Conservation (phyloP, 2,888 invertebrate species). For the Lymantria dispar region DNA sequence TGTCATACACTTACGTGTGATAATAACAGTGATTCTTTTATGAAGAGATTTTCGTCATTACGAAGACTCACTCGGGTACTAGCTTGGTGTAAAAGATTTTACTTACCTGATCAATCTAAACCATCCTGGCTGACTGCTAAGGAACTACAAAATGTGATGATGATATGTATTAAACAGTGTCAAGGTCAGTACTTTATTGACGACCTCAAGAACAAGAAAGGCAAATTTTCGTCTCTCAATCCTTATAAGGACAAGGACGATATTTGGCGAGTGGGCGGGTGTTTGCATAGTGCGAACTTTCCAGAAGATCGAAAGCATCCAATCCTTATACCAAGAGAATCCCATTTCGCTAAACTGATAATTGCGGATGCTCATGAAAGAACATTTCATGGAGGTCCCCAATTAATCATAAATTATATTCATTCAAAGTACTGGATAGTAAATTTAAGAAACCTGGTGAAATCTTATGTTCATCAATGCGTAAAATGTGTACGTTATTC, state of each 20-base stretch:
- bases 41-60: not conserved
- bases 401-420: slow-evolving; percentile 3
- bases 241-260: not conserved
- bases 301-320: not conserved
- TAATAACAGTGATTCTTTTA: not conserved
- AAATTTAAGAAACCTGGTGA: not conserved
- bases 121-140: not conserved
- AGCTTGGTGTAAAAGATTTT: not conserved
- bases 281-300: not conserved
- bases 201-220: not conserved
- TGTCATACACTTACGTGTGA: not conserved
- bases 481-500: not conserved
- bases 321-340: not conserved
- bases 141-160: not conserved
- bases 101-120: not conserved
- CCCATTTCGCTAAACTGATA: not conserved
- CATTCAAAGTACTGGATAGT: slow-evolving; percentile 5
- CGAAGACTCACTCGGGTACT: not conserved
- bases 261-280: not conserved
- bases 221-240: not conserved
- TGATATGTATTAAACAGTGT: not conserved
- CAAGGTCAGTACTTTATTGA: not conserved
- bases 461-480: not conserved
- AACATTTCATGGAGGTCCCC: slow-evolving; percentile 9
- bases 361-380: slow-evolving; percentile 1